Conservation (phyloP, 2,113 vertebrate species). For the Salvelinus fontinalis region DNA sequence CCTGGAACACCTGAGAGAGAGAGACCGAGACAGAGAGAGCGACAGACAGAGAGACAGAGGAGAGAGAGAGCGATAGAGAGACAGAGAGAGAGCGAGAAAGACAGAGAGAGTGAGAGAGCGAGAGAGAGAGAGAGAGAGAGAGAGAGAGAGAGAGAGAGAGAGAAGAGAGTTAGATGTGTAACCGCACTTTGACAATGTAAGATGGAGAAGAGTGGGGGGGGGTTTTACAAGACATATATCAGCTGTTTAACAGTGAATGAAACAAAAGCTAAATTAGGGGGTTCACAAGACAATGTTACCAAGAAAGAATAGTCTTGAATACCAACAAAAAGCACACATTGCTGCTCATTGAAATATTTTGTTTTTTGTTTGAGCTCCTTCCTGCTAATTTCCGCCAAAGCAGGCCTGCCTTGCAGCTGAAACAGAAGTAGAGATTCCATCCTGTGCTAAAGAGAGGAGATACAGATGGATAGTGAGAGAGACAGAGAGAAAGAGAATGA, state of each 20-base stretch:
- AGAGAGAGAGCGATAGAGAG: slow-evolving; percentile 33
- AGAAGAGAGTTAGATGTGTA: background rate
- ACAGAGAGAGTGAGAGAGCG: slow-evolving; percentile 12
- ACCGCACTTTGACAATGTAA: no score
- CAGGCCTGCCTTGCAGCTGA: slow-evolving; percentile 65
- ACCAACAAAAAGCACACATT: slow-evolving; percentile 8
- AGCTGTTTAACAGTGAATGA: background rate
- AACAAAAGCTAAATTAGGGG: slow-evolving; percentile 10
- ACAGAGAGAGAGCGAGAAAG: slow-evolving; percentile 19
- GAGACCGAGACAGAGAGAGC: no score
- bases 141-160: background rate
- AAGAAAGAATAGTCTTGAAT: slow-evolving; percentile 18
- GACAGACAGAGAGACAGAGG: slow-evolving; percentile 44
- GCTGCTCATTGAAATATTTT: no score
- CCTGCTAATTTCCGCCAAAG: slow-evolving; percentile 75
- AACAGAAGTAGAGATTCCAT: slow-evolving; percentile 69
- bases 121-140: no score
- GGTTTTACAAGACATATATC: no score
- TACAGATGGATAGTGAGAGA: no score
- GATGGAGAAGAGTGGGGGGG: no score
- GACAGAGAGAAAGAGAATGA: slow-evolving; percentile 34
- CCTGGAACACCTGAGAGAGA: slow-evolving; percentile 30
- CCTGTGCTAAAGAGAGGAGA: slow-evolving; percentile 72
- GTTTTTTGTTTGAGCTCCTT: slow-evolving; percentile 63
- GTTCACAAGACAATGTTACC: slow-evolving; percentile 13